Base-by-base conservation (phyloP, 1,140 invertebrate genomes). In the Antheraea mylitta region DNA sequence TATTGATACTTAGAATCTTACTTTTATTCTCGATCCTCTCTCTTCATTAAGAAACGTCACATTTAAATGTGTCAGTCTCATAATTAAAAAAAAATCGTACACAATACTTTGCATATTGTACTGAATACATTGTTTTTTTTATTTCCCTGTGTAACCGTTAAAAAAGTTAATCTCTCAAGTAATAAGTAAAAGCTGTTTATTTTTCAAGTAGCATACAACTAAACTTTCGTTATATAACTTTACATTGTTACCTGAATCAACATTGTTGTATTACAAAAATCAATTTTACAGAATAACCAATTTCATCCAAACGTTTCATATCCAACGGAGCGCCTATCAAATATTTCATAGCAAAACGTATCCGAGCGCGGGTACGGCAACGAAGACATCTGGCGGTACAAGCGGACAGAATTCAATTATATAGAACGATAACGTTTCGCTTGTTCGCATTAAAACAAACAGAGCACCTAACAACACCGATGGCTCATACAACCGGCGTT, bases 321-420 rank as follows among this genome's bases (percentile, higher is more conserved):
- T 65, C 64, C 64, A 63, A 62, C 48, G 66, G 67, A 38, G 68
- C 72, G 72, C 72, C 72, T 73, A 73, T 73, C 72, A 73, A 70
- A 73, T 73, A 73, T 73, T 73, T 73, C 72, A 70, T 70, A 73
- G 72, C 72, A 73, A 30, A 73, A 38, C 59, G 65, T 70, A 64
- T 68, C 62, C 60, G 66, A 60, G 60, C 48, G 66, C 38, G 69
- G 4, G 37, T 19, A 36, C 71, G 45, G 48, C 58, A 19, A 58
- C 59, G 66, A 73, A 69, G 72, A 73, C 72, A 73, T 73, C 72
- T 73, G 72, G 72, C 61, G 30, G 68, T 68, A 73, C 72, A 73
- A 69, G 65, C 68, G 68, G 68, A 22, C 68, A 69, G 72, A 70
- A 73, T 73, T 73, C 68, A 73, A 73, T 73, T 73, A 73, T 73